Evolutionary conservation across 2,888 invertebrate genomes (phyloP).

Genomic region (Tenthredo distinguenda): DNA sequence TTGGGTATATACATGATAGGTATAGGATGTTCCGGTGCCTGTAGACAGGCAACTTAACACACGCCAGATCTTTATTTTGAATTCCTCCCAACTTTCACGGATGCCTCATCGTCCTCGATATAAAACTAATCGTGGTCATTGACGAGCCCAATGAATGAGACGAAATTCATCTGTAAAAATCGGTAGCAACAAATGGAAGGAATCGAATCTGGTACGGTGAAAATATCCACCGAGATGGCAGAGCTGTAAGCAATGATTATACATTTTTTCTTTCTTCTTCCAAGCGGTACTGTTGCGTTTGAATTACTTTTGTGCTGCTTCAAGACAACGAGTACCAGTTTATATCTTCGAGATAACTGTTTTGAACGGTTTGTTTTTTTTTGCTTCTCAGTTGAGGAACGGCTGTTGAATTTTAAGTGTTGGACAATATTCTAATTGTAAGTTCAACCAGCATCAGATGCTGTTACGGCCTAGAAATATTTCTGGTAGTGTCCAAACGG

Average conservation of each 20-base stretch:
- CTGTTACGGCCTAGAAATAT: constrained; percentile 43
- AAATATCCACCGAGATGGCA: neutral
- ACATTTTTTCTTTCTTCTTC: neutral
- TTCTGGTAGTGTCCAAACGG: constrained; percentile 27
- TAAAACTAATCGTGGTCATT: neutral
- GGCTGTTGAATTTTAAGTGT: neutral
- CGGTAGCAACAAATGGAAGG: neutral
- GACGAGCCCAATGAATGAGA: no score
- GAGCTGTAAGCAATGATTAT: neutral
- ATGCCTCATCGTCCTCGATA: constrained; percentile 20
- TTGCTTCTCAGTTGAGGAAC: neutral
- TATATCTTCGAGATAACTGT: neutral
- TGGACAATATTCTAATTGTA: constrained; percentile 28
- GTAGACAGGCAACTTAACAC: neutral
- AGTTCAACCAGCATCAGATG: neutral
- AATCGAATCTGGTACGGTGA: neutral
- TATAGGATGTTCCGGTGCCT: neutral
- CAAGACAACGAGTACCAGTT: neutral
- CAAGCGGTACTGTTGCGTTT: neutral
- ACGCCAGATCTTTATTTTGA: neutral
- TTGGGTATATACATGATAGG: neutral
- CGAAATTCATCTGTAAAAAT: neutral
- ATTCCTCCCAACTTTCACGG: constrained; percentile 34
- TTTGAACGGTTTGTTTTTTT: neutral
- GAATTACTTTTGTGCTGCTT: neutral